Conservation (phyloP, 2,113 vertebrate genomes). For the Menura novaehollandiae region DNA sequence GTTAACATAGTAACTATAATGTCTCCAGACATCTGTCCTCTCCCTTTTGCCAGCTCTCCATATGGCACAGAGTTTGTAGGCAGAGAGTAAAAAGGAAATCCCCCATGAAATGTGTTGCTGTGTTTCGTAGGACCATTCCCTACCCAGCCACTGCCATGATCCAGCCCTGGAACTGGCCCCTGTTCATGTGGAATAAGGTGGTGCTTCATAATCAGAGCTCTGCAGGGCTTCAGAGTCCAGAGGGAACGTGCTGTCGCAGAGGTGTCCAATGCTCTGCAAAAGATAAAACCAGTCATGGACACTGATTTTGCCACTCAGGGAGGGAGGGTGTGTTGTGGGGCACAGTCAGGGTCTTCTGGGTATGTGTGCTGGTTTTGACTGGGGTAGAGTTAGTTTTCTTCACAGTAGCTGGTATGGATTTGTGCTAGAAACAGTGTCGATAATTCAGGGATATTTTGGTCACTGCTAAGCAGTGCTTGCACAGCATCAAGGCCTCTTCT, state of each 20-base stretch:
- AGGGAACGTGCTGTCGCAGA: background rate
- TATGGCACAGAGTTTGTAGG: conserved; percentile 18
- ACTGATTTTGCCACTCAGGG: background rate
- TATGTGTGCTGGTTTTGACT: background rate
- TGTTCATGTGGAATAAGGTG: background rate
- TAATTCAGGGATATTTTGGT: background rate
- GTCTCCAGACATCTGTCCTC: conserved; percentile 54
- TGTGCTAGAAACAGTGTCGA: background rate
- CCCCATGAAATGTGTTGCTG: background rate
- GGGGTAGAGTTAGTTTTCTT: background rate
- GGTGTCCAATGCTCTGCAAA: accelerated
- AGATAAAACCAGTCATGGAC: background rate
- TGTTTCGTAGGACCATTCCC: background rate
- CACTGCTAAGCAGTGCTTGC: background rate
- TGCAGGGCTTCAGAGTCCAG: background rate
- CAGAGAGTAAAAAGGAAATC: conserved; percentile 6
- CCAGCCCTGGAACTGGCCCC: background rate
- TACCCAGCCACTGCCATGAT: background rate
- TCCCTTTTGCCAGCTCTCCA: conserved; percentile 51
- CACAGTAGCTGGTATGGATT: background rate
- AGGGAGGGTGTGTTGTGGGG: accelerated
- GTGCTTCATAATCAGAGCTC: background rate
- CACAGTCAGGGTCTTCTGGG: background rate
- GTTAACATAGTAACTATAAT: conserved; percentile 44
- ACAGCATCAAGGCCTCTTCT: background rate